Conservation (phyloP, 1,140 invertebrate species). For the Lepidostoma basale region DNA sequence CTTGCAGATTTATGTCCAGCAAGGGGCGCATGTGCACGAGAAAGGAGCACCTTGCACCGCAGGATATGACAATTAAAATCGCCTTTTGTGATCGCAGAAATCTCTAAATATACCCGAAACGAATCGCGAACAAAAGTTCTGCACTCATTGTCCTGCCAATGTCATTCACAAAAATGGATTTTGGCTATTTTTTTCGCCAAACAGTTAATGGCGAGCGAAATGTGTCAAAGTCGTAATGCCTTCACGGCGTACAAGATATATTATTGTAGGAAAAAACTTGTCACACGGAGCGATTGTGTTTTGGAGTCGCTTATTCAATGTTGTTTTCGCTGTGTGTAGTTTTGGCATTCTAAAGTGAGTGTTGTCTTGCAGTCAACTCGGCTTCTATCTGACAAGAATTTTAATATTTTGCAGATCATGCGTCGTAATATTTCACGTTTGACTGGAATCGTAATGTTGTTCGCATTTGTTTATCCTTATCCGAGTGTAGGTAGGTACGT, state of each 20-base stretch:
- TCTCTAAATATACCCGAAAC: slow-evolving; percentile 32
- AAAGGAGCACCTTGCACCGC: slow-evolving; percentile 43
- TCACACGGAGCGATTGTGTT: slow-evolving; percentile 37
- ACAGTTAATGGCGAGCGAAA: slow-evolving; percentile 42
- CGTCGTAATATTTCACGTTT: not conserved
- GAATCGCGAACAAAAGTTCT: slow-evolving; percentile 38
- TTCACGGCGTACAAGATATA: slow-evolving; percentile 44
- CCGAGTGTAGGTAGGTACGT: too few relatives aligned
- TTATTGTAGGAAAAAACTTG: slow-evolving; percentile 40
- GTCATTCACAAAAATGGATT: slow-evolving; percentile 45
- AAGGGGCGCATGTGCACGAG: slow-evolving; percentile 25
- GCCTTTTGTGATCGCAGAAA: slow-evolving; percentile 34
- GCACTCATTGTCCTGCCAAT: slow-evolving; percentile 15
- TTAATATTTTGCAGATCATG: too few relatives aligned
- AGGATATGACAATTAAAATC: slow-evolving; percentile 45
- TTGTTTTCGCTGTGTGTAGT: slow-evolving; percentile 19
- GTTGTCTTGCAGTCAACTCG: slow-evolving; percentile 11
- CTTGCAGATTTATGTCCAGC: slow-evolving; percentile 39
- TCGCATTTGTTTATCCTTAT: too few relatives aligned
- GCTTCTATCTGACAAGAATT: too few relatives aligned
- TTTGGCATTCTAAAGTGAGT: slow-evolving; percentile 10
- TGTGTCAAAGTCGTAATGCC: slow-evolving; percentile 44
- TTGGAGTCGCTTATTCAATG: slow-evolving; percentile 29
- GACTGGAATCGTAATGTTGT: too few relatives aligned
- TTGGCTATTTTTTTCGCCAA: slow-evolving; percentile 31